A percentile compares a stretch with the other conserved stretches of the same genome.
Conservation (phyloP, 2,797 vertebrate genomes). For the Ptychobarbus kaznakovi region DNA sequence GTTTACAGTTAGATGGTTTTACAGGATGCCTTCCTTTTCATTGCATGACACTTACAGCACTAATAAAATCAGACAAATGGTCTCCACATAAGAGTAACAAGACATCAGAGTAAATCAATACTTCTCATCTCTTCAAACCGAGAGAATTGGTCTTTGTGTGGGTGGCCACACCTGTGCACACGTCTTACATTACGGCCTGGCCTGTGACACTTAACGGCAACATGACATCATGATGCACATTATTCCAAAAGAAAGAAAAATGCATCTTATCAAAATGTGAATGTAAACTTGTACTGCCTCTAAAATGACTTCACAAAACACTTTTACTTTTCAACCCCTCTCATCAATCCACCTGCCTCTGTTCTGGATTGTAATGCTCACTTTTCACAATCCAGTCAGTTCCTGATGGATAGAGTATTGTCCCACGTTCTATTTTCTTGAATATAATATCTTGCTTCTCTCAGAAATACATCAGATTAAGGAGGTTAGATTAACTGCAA, state of each 20-base stretch:
- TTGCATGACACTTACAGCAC: conserved; percentile 41
- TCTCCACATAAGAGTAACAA: conserved; percentile 20
- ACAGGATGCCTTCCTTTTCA: conserved; percentile 52
- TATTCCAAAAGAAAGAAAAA: neutral
- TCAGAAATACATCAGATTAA: neutral
- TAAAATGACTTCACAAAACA: neutral
- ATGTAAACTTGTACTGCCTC: neutral
- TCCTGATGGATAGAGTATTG: neutral
- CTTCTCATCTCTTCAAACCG: conserved; percentile 10
- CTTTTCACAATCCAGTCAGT: neutral
- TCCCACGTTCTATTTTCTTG: neutral
- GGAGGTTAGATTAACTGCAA: neutral
- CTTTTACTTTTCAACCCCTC: neutral
- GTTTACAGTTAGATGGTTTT: conserved; percentile 58
- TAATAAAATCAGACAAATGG: conserved; percentile 64
- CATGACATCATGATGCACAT: neutral
- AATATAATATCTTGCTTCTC: neutral
- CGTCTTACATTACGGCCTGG: neutral
- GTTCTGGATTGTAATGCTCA: neutral
- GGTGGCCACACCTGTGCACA: conserved; percentile 7
- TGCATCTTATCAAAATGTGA: neutral
- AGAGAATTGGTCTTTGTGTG: neutral
- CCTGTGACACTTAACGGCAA: neutral
- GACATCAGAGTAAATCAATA: conserved; percentile 39
- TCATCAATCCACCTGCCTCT: neutral